Conservation (phyloP, 2,888 invertebrate species). For the Ryuthela nishihirai region DNA sequence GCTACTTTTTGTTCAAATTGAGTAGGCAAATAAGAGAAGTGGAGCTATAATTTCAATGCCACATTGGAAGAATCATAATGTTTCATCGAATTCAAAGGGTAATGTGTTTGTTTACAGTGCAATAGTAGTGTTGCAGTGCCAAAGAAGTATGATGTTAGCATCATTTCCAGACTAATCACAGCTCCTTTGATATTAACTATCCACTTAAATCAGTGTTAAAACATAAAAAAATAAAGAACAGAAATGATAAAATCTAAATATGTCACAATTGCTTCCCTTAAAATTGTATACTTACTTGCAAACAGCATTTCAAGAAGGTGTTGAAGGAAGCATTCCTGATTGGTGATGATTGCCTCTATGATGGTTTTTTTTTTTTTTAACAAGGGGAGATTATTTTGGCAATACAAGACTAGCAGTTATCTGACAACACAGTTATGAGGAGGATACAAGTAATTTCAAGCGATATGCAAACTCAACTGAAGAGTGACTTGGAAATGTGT, state of each 20-base stretch:
- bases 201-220: not conserved
- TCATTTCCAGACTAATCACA: not conserved
- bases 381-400: conserved; percentile 3
- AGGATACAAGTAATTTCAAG: conserved; percentile 6
- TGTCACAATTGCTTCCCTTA: not conserved
- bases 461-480: conserved; percentile 3
- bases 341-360: too few relatives aligned
- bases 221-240: not conserved
- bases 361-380: too few relatives aligned
- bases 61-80: not conserved
- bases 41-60: not conserved
- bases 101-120: too few relatives aligned
- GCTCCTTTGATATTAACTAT: not conserved
- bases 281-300: conserved; percentile 1
- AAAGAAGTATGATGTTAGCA: not conserved
- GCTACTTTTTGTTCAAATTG: too few relatives aligned
- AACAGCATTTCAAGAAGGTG: too few relatives aligned
- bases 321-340: too few relatives aligned
- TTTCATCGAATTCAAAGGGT: too few relatives aligned
- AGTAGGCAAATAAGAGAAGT: not conserved
- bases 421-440: not conserved
- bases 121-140: not conserved
- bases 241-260: not conserved
- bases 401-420: conserved; percentile 5
- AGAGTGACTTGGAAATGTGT: conserved; percentile 6